Percentiles rank a stretch among this genome's conserved stretches.
Conservation (phyloP, 2,797 vertebrate species). For the Parauchenoglanis punctatus region DNA sequence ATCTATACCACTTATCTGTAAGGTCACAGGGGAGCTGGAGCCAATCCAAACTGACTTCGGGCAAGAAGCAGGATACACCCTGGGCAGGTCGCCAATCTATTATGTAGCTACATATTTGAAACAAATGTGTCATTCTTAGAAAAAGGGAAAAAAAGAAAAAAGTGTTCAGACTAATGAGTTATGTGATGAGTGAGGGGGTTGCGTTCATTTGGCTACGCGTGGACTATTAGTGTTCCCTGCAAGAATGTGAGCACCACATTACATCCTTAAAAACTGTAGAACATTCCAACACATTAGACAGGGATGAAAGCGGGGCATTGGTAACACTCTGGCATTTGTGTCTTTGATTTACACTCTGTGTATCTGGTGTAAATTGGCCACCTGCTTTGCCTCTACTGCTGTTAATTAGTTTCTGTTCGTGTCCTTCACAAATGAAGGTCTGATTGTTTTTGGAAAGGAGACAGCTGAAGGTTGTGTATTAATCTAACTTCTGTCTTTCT, state of each 20-base stretch:
- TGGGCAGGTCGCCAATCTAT: too few species aligned
- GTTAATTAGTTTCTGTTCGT: conserved; percentile 3
- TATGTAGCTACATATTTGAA: neutral
- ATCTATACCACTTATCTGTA: too few species aligned
- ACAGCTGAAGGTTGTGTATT: neutral
- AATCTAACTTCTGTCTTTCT: conserved; percentile 45
- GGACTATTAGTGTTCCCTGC: neutral
- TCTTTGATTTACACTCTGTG: conserved; percentile 7
- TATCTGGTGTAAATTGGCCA: neutral
- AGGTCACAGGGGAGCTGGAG: too few species aligned
- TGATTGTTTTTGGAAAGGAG: conserved; percentile 1
- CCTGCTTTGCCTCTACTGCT: neutral
- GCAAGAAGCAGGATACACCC: too few species aligned
- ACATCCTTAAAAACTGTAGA: neutral
- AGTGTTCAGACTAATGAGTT: neutral
- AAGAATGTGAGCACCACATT: neutral
- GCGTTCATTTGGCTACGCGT: neutral
- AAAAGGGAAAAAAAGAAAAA: neutral
- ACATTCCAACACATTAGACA: neutral
- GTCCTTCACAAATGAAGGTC: conserved; percentile 7
- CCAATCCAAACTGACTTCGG: too few species aligned
- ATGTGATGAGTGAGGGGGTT: neutral
- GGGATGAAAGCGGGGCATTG: neutral
- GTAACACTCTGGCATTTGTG: neutral
- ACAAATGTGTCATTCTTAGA: neutral